Evolutionary conservation across 2,888 invertebrate genomes (phyloP).

Genomic region (Microplitis deprimator): DNA sequence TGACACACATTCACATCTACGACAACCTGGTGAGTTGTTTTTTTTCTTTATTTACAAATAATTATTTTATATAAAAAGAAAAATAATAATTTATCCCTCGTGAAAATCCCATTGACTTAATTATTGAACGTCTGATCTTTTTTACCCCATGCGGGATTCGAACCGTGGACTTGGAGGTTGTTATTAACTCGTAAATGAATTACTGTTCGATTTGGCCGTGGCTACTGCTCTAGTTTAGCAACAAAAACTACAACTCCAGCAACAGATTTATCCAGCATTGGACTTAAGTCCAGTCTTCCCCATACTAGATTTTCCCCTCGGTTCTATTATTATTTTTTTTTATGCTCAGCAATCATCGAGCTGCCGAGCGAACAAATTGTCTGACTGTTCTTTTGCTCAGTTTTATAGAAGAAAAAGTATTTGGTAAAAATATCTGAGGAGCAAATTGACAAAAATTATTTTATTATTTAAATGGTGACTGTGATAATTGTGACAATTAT

Average conservation of each 20-base stretch:
- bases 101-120: too few species aligned
- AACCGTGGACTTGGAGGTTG: constrained; percentile 37
- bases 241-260: background rate
- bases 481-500: background rate
- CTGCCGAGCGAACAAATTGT: constrained; percentile 9
- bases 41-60: constrained; percentile 16
- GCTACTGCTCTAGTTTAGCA: constrained; percentile 62
- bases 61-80: background rate
- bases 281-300: constrained; percentile 32
- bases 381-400: background rate
- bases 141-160: too few species aligned
- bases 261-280: background rate
- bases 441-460: background rate
- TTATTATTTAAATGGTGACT: background rate
- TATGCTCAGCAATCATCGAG: constrained; percentile 13
- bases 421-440: too few species aligned
- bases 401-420: background rate
- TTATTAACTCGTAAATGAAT: constrained; percentile 71
- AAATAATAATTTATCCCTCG: too few species aligned
- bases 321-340: constrained; percentile 31
- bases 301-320: constrained; percentile 16
- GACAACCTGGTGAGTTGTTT: constrained; percentile 89
- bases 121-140: too few species aligned
- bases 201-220: constrained; percentile 65
- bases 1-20: constrained; percentile 90